phyloP scores from a whole-genome alignment of 2,797 vertebrate genomes.

The Graptemys geographica region DNA sequence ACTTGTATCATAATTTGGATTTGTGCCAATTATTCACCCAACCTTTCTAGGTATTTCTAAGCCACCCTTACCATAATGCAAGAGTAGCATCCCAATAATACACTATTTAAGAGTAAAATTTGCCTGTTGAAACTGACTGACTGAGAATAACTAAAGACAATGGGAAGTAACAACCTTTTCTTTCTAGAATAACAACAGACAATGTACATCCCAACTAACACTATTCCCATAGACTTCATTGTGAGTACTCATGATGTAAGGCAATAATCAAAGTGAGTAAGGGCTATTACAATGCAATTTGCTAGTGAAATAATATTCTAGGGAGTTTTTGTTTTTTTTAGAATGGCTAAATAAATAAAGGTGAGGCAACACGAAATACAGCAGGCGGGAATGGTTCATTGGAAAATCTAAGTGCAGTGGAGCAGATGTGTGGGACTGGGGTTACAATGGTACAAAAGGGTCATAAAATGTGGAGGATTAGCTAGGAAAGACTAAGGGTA shows the following conservation, averaged over 20 bases:
- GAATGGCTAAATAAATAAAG: neutral
- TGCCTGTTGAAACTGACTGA: neutral
- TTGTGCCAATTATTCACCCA: neutral
- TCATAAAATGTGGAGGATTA: neutral
- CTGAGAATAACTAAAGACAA: neutral
- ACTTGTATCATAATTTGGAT: constrained; percentile 1
- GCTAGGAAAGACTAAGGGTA: neutral
- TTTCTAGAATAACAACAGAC: neutral
- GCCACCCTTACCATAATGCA: neutral
- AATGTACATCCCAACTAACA: neutral
- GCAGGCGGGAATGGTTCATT: neutral
- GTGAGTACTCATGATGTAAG: neutral
- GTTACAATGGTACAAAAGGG: neutral
- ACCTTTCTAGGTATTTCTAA: neutral
- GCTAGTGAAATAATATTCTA: neutral
- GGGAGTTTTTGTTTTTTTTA: neutral
- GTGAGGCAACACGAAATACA: neutral
- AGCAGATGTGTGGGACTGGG: neutral
- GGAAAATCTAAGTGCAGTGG: neutral
- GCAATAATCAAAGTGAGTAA: neutral
- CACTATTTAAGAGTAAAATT: constrained; percentile 3
- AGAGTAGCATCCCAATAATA: constrained; percentile 21
- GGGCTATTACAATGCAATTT: neutral
- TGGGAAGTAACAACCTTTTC: neutral
- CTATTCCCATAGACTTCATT: neutral